phyloP scores from a whole-genome alignment of 2,113 vertebrate species.

The Nycticryphes semicollaris region DNA sequence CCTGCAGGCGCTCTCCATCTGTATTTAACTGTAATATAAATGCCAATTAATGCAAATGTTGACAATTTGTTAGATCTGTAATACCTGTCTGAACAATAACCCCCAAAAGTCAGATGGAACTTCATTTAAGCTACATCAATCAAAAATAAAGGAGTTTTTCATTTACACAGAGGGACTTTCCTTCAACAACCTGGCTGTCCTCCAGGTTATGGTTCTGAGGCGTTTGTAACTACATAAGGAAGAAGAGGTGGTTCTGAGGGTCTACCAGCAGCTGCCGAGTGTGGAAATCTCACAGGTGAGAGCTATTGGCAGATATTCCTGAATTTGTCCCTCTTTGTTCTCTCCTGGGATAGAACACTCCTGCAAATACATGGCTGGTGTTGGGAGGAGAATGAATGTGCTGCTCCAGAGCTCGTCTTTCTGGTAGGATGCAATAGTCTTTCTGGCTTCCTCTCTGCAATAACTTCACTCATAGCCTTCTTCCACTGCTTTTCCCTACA shows the following conservation, averaged over 20 bases:
- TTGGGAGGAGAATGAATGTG: neutral
- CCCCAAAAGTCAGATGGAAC: neutral
- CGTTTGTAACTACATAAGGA: conserved; percentile 36
- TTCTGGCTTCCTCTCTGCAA: neutral
- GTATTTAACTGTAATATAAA: conserved; percentile 15
- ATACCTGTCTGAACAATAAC: conserved; percentile 33
- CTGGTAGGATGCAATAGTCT: neutral
- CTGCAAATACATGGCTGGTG: neutral
- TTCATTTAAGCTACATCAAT: neutral
- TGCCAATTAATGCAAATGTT: conserved; percentile 38
- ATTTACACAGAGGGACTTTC: neutral
- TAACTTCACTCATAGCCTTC: neutral
- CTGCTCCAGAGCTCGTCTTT: neutral
- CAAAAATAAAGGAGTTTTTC: neutral
- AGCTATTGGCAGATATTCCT: neutral
- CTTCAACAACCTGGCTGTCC: conserved; percentile 26
- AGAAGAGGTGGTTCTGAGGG: conserved; percentile 17
- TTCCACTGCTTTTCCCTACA: neutral
- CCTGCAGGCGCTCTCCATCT: neutral
- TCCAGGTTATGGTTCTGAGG: conserved; percentile 19
- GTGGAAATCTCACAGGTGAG: conserved; percentile 20
- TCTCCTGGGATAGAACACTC: neutral
- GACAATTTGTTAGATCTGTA: conserved; percentile 19
- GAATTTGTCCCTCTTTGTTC: neutral
- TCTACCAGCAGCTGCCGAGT: neutral